Evolutionary conservation across 2,113 vertebrate genomes (phyloP).

Genomic region (Sturnus vulgaris): DNA sequence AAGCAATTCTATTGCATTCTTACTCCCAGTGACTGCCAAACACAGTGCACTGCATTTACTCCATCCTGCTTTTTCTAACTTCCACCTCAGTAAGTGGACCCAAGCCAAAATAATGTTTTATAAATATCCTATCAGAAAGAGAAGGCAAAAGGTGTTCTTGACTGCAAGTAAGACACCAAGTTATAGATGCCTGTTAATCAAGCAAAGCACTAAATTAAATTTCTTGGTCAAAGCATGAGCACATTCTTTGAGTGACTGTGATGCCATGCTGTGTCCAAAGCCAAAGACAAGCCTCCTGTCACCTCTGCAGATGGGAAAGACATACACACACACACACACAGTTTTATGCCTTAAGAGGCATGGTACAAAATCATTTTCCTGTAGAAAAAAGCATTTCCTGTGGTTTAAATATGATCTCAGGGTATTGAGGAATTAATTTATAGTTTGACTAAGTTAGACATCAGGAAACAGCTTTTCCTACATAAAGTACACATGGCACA

Average conservation of each 20-base stretch:
- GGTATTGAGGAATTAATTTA: background rate
- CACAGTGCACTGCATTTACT: background rate
- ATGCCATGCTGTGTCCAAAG: background rate
- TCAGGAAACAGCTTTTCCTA: background rate
- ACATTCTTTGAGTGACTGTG: background rate
- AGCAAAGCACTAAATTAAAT: background rate
- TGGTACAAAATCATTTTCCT: background rate
- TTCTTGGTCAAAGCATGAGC: background rate
- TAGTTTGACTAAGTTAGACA: background rate
- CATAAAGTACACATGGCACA: background rate
- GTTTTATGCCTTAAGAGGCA: background rate
- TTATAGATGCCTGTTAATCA: background rate
- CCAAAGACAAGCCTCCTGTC: background rate
- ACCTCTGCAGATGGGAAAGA: background rate
- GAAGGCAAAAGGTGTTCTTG: background rate
- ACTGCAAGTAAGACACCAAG: background rate
- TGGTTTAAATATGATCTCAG: background rate
- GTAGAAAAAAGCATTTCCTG: background rate
- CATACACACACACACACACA: background rate
- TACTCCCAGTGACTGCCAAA: background rate
- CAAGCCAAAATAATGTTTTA: background rate
- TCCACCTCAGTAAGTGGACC: background rate
- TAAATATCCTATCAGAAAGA: background rate
- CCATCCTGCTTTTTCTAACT: background rate
- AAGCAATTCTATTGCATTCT: background rate